These are phyloP conservation scores for Phycodurus eques DNA, from an alignment of 2,113 vertebrate genomes.

Conservation along the genomic window DNA sequence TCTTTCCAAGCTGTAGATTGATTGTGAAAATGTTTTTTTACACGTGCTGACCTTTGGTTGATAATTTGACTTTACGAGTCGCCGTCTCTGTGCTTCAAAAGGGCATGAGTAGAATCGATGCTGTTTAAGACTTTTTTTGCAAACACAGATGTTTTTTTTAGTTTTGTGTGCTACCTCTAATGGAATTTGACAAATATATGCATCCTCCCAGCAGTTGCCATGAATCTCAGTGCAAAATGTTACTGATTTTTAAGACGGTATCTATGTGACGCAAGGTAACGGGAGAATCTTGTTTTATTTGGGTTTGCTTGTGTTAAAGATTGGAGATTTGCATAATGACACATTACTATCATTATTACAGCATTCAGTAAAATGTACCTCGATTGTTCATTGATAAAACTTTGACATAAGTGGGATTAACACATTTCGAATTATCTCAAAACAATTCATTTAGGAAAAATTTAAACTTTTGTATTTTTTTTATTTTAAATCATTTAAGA, in stretches of 20 bases:
- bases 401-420: too few species aligned
- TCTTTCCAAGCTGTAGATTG: conserved; percentile 41
- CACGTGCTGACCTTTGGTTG: conserved; percentile 89
- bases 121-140: conserved; percentile 82
- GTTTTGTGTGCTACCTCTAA: conserved; percentile 57
- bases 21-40: conserved; percentile 68
- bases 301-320: not conserved
- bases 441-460: too few species aligned
- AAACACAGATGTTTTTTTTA: conserved; percentile 64
- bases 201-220: conserved; percentile 30
- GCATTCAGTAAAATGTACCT: too few species aligned
- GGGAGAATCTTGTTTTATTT: not conserved
- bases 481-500: too few species aligned
- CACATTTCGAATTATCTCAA: too few species aligned
- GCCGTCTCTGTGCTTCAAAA: conserved; percentile 79
- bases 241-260: conserved; percentile 17
- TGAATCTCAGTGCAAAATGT: conserved; percentile 47
- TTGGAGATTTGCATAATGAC: too few species aligned
- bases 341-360: too few species aligned
- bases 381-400: too few species aligned
- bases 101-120: conserved; percentile 80
- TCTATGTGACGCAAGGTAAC: not conserved
- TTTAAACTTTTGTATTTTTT: too few species aligned
- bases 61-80: conserved; percentile 84
- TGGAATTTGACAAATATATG: conserved; percentile 76